Base-by-base conservation (phyloP, 2,797 vertebrate species). In the Odontamblyopus lacepedii region DNA sequence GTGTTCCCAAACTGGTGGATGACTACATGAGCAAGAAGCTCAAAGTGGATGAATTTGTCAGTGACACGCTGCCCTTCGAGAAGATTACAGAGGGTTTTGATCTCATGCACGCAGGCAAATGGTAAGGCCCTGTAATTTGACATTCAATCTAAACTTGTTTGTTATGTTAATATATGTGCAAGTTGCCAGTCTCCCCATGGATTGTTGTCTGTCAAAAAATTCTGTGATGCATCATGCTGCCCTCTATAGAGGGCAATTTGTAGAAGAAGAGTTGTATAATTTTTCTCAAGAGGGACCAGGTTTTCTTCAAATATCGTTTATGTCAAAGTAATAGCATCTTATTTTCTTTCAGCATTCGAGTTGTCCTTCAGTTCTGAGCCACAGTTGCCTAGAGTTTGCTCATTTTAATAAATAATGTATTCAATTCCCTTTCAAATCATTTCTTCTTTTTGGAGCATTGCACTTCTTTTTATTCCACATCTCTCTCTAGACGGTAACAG, bases 1-100 rank as follows among this genome's bases (percentile, higher is more conserved):
- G 67, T 0, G 92, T 97, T 4, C 96, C 96, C 0, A 97, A 94
- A 79, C 88, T 98, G 81, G 95, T 97, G 80, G 90, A 92, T 19
- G 94, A 97, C 69, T 97, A 98, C 80, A 95, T 98, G 95, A 93
- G 91, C 64, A 95, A 95, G 83, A 97, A 95, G 84, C 94, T 98
- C 51, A 97, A 96, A 90, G 93, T 96, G 77, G 96, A 97, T 73
- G 95, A 97, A 80, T 97, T 97, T 89, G 94, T 98, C 73, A 96
- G 94, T 76, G 93, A 96, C 83, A 95, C 70, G 0, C 69, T 98
- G 73, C 89, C 95, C 79, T 96, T 97, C 74, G 85, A 92, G 59
- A 89, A 95, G 89, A 95, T 98, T 79, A 95, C 94, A 13, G 91
- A 96, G 61, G 94, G 94, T 41, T 97, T 97, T 87, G 95, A 97